These are phyloP conservation scores for Oxycera nigricornis DNA, from an alignment of 2,888 invertebrate species.

Conservation along the genomic window DNA sequence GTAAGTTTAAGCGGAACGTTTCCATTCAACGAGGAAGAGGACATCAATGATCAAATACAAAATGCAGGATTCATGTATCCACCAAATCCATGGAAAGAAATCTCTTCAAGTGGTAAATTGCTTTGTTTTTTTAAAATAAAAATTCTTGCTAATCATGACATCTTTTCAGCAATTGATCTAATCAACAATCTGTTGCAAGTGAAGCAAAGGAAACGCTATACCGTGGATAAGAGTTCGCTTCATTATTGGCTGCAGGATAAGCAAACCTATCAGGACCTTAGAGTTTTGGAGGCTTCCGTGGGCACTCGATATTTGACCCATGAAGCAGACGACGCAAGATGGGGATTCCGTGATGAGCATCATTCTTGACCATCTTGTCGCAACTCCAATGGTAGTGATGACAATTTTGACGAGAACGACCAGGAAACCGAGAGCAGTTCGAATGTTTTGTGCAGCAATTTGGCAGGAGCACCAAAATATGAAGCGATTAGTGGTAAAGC, in stretches of 20 bases:
- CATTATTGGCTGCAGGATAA: conserved; percentile 98
- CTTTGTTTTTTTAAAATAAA: conserved; percentile 3
- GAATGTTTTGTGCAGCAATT: conserved; percentile 55
- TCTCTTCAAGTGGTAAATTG: conserved; percentile 82
- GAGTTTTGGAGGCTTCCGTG: conserved; percentile 82
- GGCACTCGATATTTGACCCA: conserved; percentile 87
- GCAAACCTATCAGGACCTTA: conserved; percentile 93
- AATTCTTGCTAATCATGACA: neutral
- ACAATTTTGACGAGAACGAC: conserved; percentile 47
- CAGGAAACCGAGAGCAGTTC: conserved; percentile 40
- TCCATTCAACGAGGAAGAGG: conserved; percentile 99
- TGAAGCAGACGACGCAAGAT: conserved; percentile 91
- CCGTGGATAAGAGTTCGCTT: conserved; percentile 93
- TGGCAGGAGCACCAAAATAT: conserved; percentile 57
- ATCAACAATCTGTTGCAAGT: conserved; percentile 98
- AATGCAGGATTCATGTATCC: conserved; percentile 99
- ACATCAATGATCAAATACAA: conserved; percentile 99
- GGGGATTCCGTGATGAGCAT: conserved; percentile 65
- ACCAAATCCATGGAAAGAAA: conserved; percentile 95
- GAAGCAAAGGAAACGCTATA: conserved; percentile 91
- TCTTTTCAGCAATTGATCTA: conserved; percentile 88
- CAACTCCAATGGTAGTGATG: conserved; percentile 59
- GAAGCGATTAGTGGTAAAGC: conserved; percentile 62
- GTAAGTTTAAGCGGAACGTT: conserved; percentile 98
- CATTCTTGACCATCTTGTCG: conserved; percentile 59